phyloP scores from a whole-genome alignment of 2,113 vertebrate genomes.

The Chitala chitala region DNA sequence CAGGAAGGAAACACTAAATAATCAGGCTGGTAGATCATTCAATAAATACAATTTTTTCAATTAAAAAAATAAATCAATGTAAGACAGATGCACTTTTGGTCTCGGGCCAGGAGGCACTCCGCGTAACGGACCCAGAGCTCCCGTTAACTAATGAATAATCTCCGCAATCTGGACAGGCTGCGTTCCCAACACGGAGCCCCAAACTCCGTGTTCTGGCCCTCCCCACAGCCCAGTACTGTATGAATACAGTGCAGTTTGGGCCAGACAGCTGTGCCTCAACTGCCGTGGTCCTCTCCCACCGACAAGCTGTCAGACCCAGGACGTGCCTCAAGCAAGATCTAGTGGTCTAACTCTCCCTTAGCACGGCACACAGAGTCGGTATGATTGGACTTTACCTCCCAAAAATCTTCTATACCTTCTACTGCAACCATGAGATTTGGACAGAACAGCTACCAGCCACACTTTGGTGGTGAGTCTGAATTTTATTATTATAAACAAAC shows the following conservation, averaged over 20 bases:
- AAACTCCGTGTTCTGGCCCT: background rate
- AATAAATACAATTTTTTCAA: constrained; percentile 1
- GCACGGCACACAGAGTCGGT: too few relatives aligned
- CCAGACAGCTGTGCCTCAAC: too few relatives aligned
- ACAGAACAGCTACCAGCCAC: too few relatives aligned
- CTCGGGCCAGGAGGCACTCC: background rate
- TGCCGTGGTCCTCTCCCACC: too few relatives aligned
- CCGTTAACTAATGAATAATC: background rate
- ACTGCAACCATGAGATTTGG: too few relatives aligned
- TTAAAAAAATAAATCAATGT: background rate
- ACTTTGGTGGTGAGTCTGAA: too few relatives aligned
- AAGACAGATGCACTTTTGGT: background rate
- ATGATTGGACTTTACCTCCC: too few relatives aligned
- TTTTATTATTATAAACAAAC: too few relatives aligned
- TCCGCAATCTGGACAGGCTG: background rate
- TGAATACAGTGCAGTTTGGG: background rate
- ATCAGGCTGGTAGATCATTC: background rate
- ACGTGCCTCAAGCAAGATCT: too few relatives aligned
- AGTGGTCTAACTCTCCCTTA: too few relatives aligned
- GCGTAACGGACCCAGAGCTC: background rate
- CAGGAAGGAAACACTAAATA: constrained; percentile 2
- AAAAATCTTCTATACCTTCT: too few relatives aligned
- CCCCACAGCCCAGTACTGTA: background rate
- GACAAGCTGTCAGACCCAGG: too few relatives aligned
- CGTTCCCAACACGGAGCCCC: background rate